Conservation (phyloP, 2,113 vertebrate species). For the Mastomys coucha region DNA sequence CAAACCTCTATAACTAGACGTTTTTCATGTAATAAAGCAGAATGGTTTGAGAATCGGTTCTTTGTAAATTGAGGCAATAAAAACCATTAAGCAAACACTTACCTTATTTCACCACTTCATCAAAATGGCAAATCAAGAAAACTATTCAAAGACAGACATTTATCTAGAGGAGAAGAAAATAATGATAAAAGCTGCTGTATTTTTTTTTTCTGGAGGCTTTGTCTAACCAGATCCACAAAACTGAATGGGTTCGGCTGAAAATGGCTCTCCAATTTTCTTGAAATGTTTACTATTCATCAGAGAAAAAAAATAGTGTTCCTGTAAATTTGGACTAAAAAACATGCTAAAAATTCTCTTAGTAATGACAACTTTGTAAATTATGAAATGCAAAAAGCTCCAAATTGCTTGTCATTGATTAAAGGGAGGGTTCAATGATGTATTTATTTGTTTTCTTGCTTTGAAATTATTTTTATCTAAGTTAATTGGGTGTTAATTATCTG, state of each 20-base stretch:
- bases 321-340: conserved; percentile 59
- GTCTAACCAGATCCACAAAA: conserved; percentile 64
- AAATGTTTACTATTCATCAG: conserved; percentile 66
- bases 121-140: conserved; percentile 72
- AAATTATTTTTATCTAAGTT: background rate
- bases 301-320: conserved; percentile 42
- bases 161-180: conserved; percentile 77
- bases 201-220: conserved; percentile 59
- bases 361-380: background rate
- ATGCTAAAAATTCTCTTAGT: conserved; percentile 33
- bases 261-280: conserved; percentile 54
- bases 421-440: background rate
- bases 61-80: conserved; percentile 71
- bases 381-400: conserved; percentile 4
- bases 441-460: background rate
- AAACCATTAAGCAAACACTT: conserved; percentile 62
- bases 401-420: conserved; percentile 35
- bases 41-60: conserved; percentile 55
- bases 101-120: conserved; percentile 72
- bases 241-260: conserved; percentile 10
- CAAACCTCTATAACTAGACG: background rate
- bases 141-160: conserved; percentile 68
- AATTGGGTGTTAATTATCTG: background rate
- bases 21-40: conserved; percentile 53
- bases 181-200: conserved; percentile 67